A percentile compares a stretch with the other conserved stretches of the same genome.
Evolutionary conservation across 2,113 vertebrate species (phyloP).

Genomic region (Delphinapterus leucas): DNA sequence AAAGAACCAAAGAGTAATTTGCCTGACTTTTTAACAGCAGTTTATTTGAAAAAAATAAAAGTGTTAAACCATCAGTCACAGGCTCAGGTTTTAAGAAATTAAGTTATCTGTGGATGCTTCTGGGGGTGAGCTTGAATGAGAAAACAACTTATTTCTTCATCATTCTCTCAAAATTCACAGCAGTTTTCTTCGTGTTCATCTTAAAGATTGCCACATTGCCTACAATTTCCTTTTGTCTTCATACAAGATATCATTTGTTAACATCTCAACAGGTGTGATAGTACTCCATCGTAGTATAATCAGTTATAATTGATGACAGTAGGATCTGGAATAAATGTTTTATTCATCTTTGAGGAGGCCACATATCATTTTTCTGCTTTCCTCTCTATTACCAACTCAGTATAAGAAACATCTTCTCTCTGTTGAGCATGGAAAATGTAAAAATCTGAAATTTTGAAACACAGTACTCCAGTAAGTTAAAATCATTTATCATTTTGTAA

Average conservation of each 20-base stretch:
- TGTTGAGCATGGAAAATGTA: rapidly evolving
- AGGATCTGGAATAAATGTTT: not conserved
- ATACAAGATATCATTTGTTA: slow-evolving; percentile 12
- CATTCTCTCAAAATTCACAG: not conserved
- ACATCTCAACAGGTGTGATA: not conserved
- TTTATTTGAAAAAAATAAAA: not conserved
- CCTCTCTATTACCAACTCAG: not conserved
- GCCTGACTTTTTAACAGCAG: not conserved
- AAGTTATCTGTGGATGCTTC: slow-evolving; percentile 41
- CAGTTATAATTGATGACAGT: slow-evolving; percentile 10
- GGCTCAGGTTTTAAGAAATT: not conserved
- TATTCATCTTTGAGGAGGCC: not conserved
- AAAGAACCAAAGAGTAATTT: not conserved
- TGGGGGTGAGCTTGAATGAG: not conserved
- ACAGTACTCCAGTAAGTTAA: not conserved
- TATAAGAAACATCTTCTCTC: not conserved
- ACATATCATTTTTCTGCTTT: not conserved
- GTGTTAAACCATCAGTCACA: not conserved
- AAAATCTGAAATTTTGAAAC: not conserved
- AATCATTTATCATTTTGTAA: not conserved
- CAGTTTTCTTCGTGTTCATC: not conserved
- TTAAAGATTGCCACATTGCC: not conserved
- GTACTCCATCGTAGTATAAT: not conserved
- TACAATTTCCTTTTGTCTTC: slow-evolving; percentile 43
- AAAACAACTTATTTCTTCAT: not conserved